Base-by-base conservation (phyloP, 2,113 vertebrate genomes). In the Muscicapa adusta region DNA sequence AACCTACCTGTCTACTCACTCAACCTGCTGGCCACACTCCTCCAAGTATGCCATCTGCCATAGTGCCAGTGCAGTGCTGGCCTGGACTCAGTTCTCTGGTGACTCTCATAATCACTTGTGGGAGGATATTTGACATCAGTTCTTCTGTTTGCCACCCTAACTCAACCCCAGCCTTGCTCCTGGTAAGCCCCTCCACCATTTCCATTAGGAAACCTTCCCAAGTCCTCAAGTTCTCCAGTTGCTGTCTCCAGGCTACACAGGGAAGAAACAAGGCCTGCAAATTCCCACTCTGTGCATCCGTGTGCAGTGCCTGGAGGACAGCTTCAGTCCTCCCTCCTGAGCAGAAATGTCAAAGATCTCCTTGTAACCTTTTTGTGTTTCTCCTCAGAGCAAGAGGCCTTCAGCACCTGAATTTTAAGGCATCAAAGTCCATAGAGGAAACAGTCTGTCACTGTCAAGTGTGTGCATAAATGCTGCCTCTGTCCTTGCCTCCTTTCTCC, bases 1-100 rank as follows among this genome's bases (percentile, higher is more conserved):
- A 48, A 50, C 5, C n/a, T 0, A 53, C 47, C 2, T 3, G 10
- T 23, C 60, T 57, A 14, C 31, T 65, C 0, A 0, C 40, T 72
- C 8, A 0, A 29, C 23, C 53, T 54, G 40, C 40, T 70, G 60
- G 42, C 54, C 65, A 47, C 48, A 8, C 18, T 93, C 67, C 48
- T 63, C 62, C 48, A 72, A 86, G 3, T 51, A 42, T 18, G 18
- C 36, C 34, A 18, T 16, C 1, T 17, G 67, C 33, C 58, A 20
- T 4, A 5, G 9, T 38, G n/a, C 45, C 58, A 76, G 5, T 4
- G 26, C 12, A 3, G 3, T 5, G 40, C 72, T 68, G 80, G 63
- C 24, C 17, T 34, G 57, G 40, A 14, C 10, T 48, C 75, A 34
- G 66, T 2, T 33, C 5, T 1, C 12, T 65, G n/a, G 15, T 40